Evolutionary conservation across 2,797 vertebrate genomes (phyloP), one percentile per base, ranked within the genome.

Genomic region (Sebastes paucispinis): DNA sequence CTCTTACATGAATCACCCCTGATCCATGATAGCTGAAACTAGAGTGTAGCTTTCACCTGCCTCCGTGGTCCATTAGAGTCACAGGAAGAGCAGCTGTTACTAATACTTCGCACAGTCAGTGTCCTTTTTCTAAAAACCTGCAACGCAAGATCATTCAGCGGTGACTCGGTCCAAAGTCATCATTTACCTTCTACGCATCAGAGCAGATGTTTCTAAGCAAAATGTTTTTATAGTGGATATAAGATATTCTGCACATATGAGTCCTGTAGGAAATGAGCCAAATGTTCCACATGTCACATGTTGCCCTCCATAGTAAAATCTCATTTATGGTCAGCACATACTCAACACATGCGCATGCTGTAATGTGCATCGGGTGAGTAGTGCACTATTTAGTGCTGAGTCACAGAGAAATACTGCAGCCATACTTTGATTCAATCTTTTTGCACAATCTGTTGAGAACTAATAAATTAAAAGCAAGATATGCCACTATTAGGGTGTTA

Each of bases 201-300:
- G 52, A 77, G 34, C 76, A 82, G 47, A 69, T 76, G 59, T 55
- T 73, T 78, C 58, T 6, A 29, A 31, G 52, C 39, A 66, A 31
- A 31, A 8, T 20, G 25, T 63, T 34, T 70, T 78, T 39, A 50
- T 34, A 59, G 32, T 6, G 3, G 57, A 50, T 66, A 77, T 76
- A 62, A 79, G 79, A 50, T 22, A 77, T 69, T 77, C 62, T 58
- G 24, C 20, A 36, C n/a, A 25, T n/a, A 39, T 59, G 54, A 67
- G 60, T 65, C 64, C 39, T 39, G 18, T 1, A 76, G 70, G 68
- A 80, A 69, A 69, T 55, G 6, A 81, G 25, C 62, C n/a, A 18
- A 12, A 69, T 36, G 39, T 74, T 57, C 29, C 70, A 81, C n/a
- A 24, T 18, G 22, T n/a, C 68, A 60, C 29, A 69, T 24, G 25